phyloP scores from a whole-genome alignment of 2,797 vertebrate species.

The Delichon dasypus region DNA sequence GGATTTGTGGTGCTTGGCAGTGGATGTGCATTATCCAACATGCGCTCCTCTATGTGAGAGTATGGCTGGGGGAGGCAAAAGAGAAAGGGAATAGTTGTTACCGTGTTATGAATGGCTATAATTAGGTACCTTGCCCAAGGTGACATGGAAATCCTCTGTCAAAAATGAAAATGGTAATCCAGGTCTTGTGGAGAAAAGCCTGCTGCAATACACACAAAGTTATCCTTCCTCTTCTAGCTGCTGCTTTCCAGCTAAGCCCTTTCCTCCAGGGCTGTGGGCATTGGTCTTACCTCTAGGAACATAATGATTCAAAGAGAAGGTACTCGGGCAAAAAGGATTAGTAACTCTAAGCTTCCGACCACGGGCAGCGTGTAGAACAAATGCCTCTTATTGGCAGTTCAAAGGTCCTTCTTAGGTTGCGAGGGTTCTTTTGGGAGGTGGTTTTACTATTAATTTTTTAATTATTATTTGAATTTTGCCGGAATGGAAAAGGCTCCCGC shows the following conservation, averaged over 20 bases:
- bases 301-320: not conserved
- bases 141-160: slow-evolving; percentile 21
- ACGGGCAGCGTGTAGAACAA: not conserved
- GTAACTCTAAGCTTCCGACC: not conserved
- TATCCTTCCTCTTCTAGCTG: slow-evolving; percentile 7
- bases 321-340: slow-evolving; percentile 6
- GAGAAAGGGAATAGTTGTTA: not conserved
- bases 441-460: not conserved
- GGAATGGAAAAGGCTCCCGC: not conserved
- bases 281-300: slow-evolving; percentile 3
- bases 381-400: not conserved
- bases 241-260: slow-evolving; percentile 11
- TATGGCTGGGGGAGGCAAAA: not conserved
- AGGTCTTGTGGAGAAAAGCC: slow-evolving; percentile 12
- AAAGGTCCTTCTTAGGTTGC: not conserved
- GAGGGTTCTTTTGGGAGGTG: rapidly evolving
- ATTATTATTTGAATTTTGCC: not conserved
- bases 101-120: not conserved
- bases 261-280: not conserved
- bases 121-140: slow-evolving; percentile 50
- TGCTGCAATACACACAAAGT: not conserved
- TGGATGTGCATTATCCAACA: rapidly evolving
- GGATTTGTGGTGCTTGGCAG: not conserved
- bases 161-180: slow-evolving; percentile 26
- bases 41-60: rapidly evolving